phyloP scores from a whole-genome alignment of 2,888 invertebrate genomes.

The Noctua fimbriata region DNA sequence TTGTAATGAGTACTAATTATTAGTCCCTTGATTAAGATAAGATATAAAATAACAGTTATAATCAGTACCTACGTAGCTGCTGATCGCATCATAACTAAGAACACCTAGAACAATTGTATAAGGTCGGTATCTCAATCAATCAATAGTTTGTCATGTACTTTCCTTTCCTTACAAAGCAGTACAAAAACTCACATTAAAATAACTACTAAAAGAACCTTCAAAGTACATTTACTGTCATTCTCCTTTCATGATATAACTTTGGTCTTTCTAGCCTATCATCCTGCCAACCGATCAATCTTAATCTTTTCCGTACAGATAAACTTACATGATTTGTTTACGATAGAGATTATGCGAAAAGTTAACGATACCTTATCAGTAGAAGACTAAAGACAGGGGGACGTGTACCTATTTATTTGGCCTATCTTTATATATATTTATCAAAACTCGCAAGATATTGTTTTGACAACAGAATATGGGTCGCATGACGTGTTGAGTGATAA shows the following conservation, averaged over 20 bases:
- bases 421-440: conserved; percentile 46
- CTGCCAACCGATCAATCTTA: conserved; percentile 58
- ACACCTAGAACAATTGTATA: not conserved
- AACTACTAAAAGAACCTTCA: conserved; percentile 38
- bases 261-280: conserved; percentile 22
- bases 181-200: conserved; percentile 6
- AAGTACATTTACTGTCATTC: conserved; percentile 21
- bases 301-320: conserved; percentile 60
- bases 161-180: not conserved
- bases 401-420: conserved; percentile 32
- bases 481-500: conserved; percentile 30
- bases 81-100: not conserved
- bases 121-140: not conserved
- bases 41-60: not conserved
- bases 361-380: conserved; percentile 44
- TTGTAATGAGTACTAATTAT: conserved; percentile 1
- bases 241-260: conserved; percentile 38
- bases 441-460: conserved; percentile 44
- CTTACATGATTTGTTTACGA: conserved; percentile 62
- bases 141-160: not conserved
- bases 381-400: conserved; percentile 23
- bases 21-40: not conserved
- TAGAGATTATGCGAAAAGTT: conserved; percentile 50
- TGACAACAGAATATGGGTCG: conserved; percentile 52
- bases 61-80: not conserved